These are phyloP conservation scores for Channa maculata DNA, from an alignment of 2,113 vertebrate species.

Conservation along the genomic window DNA sequence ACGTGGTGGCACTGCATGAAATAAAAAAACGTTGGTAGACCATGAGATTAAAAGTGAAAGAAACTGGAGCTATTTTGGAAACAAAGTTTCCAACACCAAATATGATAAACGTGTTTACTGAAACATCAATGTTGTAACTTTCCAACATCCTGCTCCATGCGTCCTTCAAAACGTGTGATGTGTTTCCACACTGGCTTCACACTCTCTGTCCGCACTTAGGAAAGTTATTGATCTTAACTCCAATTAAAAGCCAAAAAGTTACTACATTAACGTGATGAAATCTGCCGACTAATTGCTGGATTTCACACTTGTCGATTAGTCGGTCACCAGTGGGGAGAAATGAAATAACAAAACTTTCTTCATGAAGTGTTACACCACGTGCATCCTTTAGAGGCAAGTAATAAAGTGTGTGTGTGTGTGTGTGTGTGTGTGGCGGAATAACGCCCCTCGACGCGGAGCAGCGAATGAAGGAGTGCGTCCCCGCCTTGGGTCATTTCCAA, in stretches of 20 bases:
- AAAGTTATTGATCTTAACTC: too few species aligned
- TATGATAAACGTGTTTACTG: too few species aligned
- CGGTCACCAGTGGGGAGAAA: slow-evolving; percentile 16
- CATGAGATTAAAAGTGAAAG: too few species aligned
- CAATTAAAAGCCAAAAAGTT: too few species aligned
- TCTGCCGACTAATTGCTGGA: not conserved
- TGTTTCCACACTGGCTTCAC: too few species aligned
- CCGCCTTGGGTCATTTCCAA: slow-evolving; percentile 71
- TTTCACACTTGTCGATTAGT: not conserved
- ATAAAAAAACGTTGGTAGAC: too few species aligned
- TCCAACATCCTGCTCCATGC: too few species aligned
- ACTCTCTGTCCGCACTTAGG: too few species aligned
- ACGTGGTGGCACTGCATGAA: not conserved
- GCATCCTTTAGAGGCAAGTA: slow-evolving; percentile 15
- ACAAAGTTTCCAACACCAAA: too few species aligned
- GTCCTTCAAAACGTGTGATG: too few species aligned
- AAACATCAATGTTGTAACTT: too few species aligned
- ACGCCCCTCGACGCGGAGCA: slow-evolving; percentile 71
- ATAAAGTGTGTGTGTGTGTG: not conserved
- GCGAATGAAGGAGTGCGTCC: slow-evolving; percentile 64
- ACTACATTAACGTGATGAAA: not conserved
- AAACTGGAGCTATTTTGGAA: too few species aligned
- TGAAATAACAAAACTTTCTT: slow-evolving; percentile 12
- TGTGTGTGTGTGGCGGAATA: slow-evolving; percentile 25
- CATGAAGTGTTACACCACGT: slow-evolving; percentile 20